Percentiles rank a stretch among this genome's conserved stretches.
These are phyloP conservation scores for Epizoanthus ramosus DNA, from an alignment of 92 coral and sea anemone species.

Conservation along the genomic window DNA sequence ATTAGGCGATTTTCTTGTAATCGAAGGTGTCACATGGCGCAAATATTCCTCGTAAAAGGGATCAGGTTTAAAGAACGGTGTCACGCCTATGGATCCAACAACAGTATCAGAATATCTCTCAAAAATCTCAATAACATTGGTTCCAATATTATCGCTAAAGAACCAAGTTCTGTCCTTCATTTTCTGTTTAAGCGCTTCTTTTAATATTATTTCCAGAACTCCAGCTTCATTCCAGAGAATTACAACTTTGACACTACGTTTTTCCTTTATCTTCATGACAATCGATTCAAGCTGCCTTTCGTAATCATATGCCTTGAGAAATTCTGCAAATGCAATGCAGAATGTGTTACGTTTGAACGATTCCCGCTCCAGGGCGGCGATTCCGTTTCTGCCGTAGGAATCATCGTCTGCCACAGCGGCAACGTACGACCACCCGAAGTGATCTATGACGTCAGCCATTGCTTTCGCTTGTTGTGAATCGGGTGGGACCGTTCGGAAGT, in stretches of 20 bases:
- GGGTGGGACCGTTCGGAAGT: slow-evolving; percentile 69
- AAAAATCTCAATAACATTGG: slow-evolving; percentile 61
- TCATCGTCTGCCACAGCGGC: slow-evolving; percentile 80
- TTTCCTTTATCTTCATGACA: slow-evolving; percentile 54
- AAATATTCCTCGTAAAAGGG: slow-evolving; percentile 51
- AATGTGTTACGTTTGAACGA: slow-evolving; percentile 63
- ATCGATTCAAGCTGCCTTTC: slow-evolving; percentile 45
- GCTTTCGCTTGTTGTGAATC: slow-evolving; percentile 74
- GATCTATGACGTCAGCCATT: slow-evolving; percentile 75
- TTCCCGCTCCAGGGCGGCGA: slow-evolving; percentile 70
- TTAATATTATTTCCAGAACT: slow-evolving; percentile 54
- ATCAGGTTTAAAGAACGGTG: slow-evolving; percentile 61
- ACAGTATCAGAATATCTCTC: slow-evolving; percentile 64
- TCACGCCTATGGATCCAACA: slow-evolving; percentile 69
- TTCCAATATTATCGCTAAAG: slow-evolving; percentile 79
- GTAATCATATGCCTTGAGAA: slow-evolving; percentile 57
- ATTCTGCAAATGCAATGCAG: slow-evolving; percentile 76
- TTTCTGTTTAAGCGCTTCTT: slow-evolving; percentile 66
- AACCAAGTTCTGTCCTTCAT: slow-evolving; percentile 70
- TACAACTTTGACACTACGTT: slow-evolving; percentile 63
- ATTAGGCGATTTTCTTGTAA: slow-evolving; percentile 36
- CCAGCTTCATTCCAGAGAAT: slow-evolving; percentile 79
- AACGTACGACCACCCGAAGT: slow-evolving; percentile 67
- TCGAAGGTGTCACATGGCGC: slow-evolving; percentile 48
- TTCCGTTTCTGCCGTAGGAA: slow-evolving; percentile 76